A percentile compares a stretch with the other conserved stretches of the same genome.
These are phyloP conservation scores for Epinephelus coioides DNA, from an alignment of 2,797 vertebrate species.

Conservation along the genomic window DNA sequence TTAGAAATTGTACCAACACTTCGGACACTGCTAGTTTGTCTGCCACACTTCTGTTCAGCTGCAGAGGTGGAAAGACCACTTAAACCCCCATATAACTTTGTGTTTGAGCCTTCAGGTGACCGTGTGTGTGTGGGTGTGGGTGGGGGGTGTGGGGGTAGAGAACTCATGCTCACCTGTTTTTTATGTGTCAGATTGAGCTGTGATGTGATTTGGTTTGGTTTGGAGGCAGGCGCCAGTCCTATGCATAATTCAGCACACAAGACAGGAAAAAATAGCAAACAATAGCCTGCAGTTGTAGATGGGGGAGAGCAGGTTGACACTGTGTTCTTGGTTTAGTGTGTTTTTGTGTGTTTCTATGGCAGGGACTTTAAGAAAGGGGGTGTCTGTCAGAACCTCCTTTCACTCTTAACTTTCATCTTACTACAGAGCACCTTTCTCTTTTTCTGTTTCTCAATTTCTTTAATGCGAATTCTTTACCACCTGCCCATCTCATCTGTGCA, in stretches of 20 bases:
- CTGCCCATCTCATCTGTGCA: not conserved
- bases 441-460: not conserved
- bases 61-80: conserved; percentile 6
- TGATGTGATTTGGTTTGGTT: conserved; percentile 52
- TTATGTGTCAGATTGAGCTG: conserved; percentile 59
- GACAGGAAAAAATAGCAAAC: conserved; percentile 61
- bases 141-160: not conserved
- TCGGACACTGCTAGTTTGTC: not conserved
- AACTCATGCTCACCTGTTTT: conserved; percentile 28
- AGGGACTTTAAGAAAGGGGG: not conserved
- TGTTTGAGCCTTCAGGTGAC: not conserved
- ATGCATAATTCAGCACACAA: conserved; percentile 72
- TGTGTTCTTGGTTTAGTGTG: conserved; percentile 34
- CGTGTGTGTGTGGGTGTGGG: conserved; percentile 10
- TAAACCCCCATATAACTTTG: conserved; percentile 9
- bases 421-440: not conserved
- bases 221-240: conserved; percentile 34
- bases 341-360: conserved; percentile 27
- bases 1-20: not conserved
- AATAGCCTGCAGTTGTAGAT: conserved; percentile 58
- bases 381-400: conserved; percentile 17
- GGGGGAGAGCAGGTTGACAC: conserved; percentile 48
- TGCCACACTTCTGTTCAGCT: not conserved
- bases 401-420: conserved; percentile 13
- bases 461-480: not conserved